Evolutionary conservation across 1,140 invertebrate species (phyloP), one percentile per base, ranked within the genome.

Genomic region (Atta texana): DNA sequence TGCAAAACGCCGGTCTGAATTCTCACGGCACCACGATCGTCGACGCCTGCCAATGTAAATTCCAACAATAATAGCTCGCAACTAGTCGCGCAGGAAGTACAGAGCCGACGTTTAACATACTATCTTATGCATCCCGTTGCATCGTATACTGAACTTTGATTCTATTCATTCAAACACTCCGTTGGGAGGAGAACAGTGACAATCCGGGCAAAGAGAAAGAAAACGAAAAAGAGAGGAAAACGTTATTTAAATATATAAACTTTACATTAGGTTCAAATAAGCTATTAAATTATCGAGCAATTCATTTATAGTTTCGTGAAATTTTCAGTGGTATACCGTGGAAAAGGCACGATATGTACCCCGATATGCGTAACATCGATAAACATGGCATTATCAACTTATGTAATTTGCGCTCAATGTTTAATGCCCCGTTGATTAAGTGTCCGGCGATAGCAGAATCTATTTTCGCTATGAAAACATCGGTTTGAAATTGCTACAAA

Each of bases 1-100:
- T 80, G 85, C 71, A 87, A 82, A 72, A 71, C 80, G 77, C 66
- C 77, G 85, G 55, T 39, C 80, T 63, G 28, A 39, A 53, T 87
- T 82, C 77, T 87, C 80, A 81, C 66, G 78, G 66, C 55, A 49
- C 66, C 69, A 85, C 80, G 66, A 87, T 80, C 78, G 71, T 59
- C 76, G 71, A 7, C 49, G 68, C 76, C 74, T 86, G 71, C 59
- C 74, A 55, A 80, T 82, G 77, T 85, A 82, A 72, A 61, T 63
- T 63, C 64, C 34, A 64, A 81, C 55, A 72, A 87, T 72, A 87
- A 72, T 84, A 72, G 59, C 64, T 59, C 85, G 49, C 64, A 85
- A 80, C 78, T 87, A 64, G 69, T 72, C 80, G 69, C 80, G 55
- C 80, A 61, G 80, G 69, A 84, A 84, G 69, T 34, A 61, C 68